Percentiles rank a stretch among this genome's conserved stretches.
phyloP scores from a whole-genome alignment of 1,140 invertebrate genomes.

The Augochlora pura region DNA sequence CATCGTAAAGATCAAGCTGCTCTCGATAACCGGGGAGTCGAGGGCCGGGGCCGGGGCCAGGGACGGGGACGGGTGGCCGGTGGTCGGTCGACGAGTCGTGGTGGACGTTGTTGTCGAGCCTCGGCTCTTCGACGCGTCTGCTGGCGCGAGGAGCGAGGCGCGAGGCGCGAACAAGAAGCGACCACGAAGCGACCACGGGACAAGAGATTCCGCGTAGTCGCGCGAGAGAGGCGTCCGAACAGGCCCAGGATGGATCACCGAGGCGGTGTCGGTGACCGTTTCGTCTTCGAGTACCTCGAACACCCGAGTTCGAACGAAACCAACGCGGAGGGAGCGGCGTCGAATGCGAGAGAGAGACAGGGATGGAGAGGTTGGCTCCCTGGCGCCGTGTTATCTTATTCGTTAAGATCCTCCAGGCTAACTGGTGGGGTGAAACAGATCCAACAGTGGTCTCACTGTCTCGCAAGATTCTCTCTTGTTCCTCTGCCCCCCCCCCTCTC shows the following conservation, averaged over 20 bases:
- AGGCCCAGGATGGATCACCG: slow-evolving; percentile 53
- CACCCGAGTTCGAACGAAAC: slow-evolving; percentile 1
- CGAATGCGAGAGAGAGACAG: not conserved
- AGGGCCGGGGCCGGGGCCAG: too few species aligned
- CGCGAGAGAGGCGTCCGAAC: slow-evolving; percentile 26
- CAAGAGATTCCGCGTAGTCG: slow-evolving; percentile 60
- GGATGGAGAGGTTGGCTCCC: slow-evolving; percentile 53
- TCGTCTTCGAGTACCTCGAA: slow-evolving; percentile 65
- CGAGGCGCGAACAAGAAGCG: slow-evolving; percentile 40
- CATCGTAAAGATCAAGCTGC: slow-evolving; percentile 15
- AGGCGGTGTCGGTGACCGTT: slow-evolving; percentile 73
- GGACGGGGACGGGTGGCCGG: too few species aligned
- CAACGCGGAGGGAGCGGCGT: too few species aligned
- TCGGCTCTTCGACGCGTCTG: too few species aligned
- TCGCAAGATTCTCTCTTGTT: slow-evolving; percentile 48
- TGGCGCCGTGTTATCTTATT: slow-evolving; percentile 78
- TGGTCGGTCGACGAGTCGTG: not conserved
- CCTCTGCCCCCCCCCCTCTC: slow-evolving; percentile 16
- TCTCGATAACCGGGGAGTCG: slow-evolving; percentile 2
- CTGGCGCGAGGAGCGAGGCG: too few species aligned
- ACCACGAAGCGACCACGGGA: not conserved
- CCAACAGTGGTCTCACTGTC: slow-evolving; percentile 65
- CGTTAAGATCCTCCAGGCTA: slow-evolving; percentile 73
- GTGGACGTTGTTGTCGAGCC: too few species aligned
- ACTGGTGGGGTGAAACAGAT: slow-evolving; percentile 52